phyloP scores from a whole-genome alignment of 2,888 invertebrate genomes.

The Iselma pallidipennis region DNA sequence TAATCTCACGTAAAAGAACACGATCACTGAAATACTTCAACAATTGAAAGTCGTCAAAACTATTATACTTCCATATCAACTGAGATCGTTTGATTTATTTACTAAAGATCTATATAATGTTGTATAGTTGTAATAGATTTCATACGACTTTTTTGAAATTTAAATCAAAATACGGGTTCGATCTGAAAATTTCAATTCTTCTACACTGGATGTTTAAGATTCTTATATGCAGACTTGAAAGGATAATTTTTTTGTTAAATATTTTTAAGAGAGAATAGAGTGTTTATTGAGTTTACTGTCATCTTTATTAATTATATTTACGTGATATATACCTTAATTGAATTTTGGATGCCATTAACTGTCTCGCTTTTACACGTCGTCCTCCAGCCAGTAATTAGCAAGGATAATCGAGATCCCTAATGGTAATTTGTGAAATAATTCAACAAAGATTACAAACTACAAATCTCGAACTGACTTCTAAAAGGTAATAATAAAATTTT shows the following conservation, averaged over 20 bases:
- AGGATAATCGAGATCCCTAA: constrained; percentile 20
- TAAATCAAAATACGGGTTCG: too few species aligned
- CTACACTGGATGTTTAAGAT: too few species aligned
- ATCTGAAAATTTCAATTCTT: too few species aligned
- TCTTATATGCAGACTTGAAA: too few species aligned
- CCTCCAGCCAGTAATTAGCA: constrained; percentile 15
- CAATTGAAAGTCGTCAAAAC: background rate
- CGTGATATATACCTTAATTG: constrained; percentile 16
- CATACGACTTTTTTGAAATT: too few species aligned
- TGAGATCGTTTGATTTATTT: background rate
- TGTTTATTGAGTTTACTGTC: too few species aligned
- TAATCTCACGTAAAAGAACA: constrained; percentile 6
- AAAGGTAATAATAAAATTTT: too few species aligned
- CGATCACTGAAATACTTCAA: background rate
- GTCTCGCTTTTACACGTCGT: constrained; percentile 15
- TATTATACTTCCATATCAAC: background rate
- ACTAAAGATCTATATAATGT: background rate
- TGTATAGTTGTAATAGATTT: too few species aligned
- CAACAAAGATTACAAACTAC: constrained; percentile 13
- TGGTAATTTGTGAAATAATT: constrained; percentile 19
- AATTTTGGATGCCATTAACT: constrained; percentile 20
- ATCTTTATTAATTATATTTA: constrained; percentile 7
- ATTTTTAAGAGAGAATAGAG: too few species aligned
- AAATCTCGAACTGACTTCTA: constrained; percentile 4
- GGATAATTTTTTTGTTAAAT: too few species aligned